Evolutionary conservation across 2,888 invertebrate species (phyloP).

Genomic region (Corbicula japonica): DNA sequence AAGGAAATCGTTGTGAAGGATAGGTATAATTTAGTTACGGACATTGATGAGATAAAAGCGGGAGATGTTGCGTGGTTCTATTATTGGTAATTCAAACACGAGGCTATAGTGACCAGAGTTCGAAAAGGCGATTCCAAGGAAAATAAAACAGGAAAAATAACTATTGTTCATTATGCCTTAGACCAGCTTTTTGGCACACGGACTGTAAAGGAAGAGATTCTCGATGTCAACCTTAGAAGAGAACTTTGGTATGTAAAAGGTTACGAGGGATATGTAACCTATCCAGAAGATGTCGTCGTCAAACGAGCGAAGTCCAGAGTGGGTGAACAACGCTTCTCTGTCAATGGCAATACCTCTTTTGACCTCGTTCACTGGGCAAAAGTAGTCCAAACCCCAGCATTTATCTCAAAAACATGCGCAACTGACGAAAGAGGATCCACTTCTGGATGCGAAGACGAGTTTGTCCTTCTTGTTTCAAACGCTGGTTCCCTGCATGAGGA

Average conservation of each 20-base stretch:
- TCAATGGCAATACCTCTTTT: slow-evolving; percentile 23
- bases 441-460: not conserved
- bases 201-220: slow-evolving; percentile 36
- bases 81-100: slow-evolving; percentile 42
- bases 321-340: slow-evolving; percentile 31
- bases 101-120: slow-evolving; percentile 35
- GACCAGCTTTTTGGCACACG: slow-evolving; percentile 24
- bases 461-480: slow-evolving; percentile 29
- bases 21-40: not conserved
- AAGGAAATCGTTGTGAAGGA: slow-evolving; percentile 39
- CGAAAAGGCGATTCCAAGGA: slow-evolving; percentile 8
- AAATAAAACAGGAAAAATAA: slow-evolving; percentile 20
- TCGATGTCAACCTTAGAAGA: slow-evolving; percentile 21
- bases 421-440: not conserved
- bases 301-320: slow-evolving; percentile 29
- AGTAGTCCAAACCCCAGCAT: slow-evolving; percentile 26
- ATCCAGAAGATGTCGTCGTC: slow-evolving; percentile 31
- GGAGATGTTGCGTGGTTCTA: slow-evolving; percentile 31
- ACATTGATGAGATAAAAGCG: slow-evolving; percentile 15
- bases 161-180: slow-evolving; percentile 42
- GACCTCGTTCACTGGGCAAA: slow-evolving; percentile 52
- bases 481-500: slow-evolving; percentile 12
- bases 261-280: slow-evolving; percentile 21
- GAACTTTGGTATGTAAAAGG: slow-evolving; percentile 19
- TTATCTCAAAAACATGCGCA: slow-evolving; percentile 14